Conservation (phyloP, 2,888 invertebrate species). For the Tachina fera region DNA sequence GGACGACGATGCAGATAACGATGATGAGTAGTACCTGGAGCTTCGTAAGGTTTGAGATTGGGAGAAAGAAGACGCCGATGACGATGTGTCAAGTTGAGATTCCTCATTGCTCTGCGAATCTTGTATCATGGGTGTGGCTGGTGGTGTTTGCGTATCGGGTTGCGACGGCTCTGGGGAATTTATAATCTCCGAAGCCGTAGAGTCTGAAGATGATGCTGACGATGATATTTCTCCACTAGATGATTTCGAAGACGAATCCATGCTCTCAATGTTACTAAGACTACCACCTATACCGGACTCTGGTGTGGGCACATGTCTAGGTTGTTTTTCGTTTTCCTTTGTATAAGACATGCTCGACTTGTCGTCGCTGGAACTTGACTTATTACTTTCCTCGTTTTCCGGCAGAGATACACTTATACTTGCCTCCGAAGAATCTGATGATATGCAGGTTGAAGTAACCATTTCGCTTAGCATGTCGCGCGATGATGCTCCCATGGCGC, state of each 20-base stretch:
- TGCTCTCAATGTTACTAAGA: conserved; percentile 79
- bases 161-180: conserved; percentile 41
- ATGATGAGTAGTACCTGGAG: conserved; percentile 17
- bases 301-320: conserved; percentile 76
- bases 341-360: conserved; percentile 34
- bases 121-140: conserved; percentile 64
- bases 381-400: conserved; percentile 63
- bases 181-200: conserved; percentile 54
- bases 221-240: conserved; percentile 47
- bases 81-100: conserved; percentile 54
- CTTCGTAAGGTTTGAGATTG: conserved; percentile 68
- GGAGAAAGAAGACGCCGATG: background rate
- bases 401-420: conserved; percentile 72
- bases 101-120: conserved; percentile 58
- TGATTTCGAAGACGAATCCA: conserved; percentile 68
- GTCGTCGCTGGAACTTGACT: conserved; percentile 40
- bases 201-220: conserved; percentile 39
- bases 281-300: conserved; percentile 80
- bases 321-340: conserved; percentile 74
- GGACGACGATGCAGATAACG: conserved; percentile 68
- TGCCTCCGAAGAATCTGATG: conserved; percentile 69
- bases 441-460: conserved; percentile 79
- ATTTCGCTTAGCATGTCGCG: conserved; percentile 79
- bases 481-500: conserved; percentile 65
- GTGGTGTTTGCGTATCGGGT: conserved; percentile 58